Conservation (phyloP, 2,888 invertebrate species). For the Chouioia cunea region DNA sequence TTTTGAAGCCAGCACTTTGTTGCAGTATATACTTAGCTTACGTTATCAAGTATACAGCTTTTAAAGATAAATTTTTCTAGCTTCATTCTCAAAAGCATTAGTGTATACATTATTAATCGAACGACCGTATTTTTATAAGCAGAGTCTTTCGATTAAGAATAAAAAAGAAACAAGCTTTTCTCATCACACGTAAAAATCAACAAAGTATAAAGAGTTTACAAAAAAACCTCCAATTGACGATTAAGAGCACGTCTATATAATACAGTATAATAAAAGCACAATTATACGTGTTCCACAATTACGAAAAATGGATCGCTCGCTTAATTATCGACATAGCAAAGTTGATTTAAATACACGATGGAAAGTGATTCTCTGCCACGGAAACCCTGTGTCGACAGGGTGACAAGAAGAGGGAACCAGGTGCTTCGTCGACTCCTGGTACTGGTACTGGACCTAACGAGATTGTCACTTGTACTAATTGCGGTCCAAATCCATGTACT, state of each 20-base stretch:
- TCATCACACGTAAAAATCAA: no score
- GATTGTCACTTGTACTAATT: constrained; percentile 86
- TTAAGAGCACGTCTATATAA: no score
- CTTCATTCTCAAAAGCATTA: constrained; percentile 5
- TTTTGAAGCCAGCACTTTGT: constrained; percentile 28
- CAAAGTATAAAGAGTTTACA: no score
- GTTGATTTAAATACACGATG: constrained; percentile 45
- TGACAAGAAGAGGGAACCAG: constrained; percentile 84
- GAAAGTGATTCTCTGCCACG: constrained; percentile 62
- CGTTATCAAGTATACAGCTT: constrained; percentile 15
- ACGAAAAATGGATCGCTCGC: constrained; percentile 59
- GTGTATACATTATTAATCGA: no score
- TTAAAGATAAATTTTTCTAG: constrained; percentile 15
- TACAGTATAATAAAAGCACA: no score
- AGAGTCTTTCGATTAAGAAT: no score
- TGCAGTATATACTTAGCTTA: constrained; percentile 31
- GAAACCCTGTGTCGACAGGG: constrained; percentile 74
- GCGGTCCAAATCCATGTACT: constrained; percentile 85
- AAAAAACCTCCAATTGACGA: no score
- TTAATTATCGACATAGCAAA: constrained; percentile 3
- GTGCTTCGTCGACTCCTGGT: constrained; percentile 67
- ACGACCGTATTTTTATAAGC: no score
- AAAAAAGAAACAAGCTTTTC: no score
- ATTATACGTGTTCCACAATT: constrained; percentile 33
- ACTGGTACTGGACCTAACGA: constrained; percentile 77